Conservation (phyloP, 2,888 invertebrate species). For the Andrena dorsata region DNA sequence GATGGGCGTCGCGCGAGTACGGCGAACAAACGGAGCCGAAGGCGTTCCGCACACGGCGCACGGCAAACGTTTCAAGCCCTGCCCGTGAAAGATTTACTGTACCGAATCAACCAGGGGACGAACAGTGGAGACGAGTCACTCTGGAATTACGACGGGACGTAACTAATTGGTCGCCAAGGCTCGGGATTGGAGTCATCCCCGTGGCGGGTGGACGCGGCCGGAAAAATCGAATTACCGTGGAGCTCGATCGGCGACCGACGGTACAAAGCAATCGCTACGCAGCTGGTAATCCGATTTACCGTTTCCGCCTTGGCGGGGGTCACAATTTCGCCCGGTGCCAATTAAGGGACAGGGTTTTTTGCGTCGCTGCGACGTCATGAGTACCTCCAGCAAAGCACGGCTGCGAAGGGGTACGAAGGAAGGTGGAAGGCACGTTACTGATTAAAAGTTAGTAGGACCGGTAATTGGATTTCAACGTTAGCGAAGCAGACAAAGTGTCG, state of each 20-base stretch:
- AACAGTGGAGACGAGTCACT: neutral
- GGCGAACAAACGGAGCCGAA: too few species aligned
- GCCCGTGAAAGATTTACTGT: neutral
- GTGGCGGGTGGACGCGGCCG: neutral
- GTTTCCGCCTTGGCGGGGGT: constrained; percentile 6
- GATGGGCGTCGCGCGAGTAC: too few species aligned
- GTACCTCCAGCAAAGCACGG: neutral
- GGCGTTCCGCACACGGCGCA: too few species aligned
- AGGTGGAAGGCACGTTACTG: neutral
- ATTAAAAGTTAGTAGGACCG: neutral
- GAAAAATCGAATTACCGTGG: constrained; percentile 28
- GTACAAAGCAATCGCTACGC: constrained; percentile 12
- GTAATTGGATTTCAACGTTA: neutral
- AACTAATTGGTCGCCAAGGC: neutral
- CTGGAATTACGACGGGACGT: neutral
- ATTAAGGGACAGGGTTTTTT: constrained; percentile 10
- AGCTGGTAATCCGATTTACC: constrained; percentile 28
- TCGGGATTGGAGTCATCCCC: neutral
- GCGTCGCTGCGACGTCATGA: neutral
- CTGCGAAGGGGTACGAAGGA: neutral
- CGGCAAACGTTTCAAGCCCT: neutral
- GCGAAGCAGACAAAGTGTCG: neutral
- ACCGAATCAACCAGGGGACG: neutral
- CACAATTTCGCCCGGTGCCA: constrained; percentile 3
- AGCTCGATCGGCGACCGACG: constrained; percentile 16